These are phyloP conservation scores for Plodia interpunctella DNA, from an alignment of 1,140 invertebrate species.

Conservation along the genomic window DNA sequence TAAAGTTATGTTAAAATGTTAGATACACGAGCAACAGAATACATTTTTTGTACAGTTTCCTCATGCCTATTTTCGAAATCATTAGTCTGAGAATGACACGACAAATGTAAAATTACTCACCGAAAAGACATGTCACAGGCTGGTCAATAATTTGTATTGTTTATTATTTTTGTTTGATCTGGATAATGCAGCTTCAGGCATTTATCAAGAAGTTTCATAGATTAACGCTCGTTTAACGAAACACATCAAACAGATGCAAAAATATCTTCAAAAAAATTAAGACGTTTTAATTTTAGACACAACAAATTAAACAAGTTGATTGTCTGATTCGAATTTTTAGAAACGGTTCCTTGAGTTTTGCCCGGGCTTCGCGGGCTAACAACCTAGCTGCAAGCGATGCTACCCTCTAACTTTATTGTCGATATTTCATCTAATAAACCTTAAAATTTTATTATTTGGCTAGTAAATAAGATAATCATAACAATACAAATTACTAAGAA, in stretches of 20 bases:
- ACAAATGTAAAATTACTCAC: constrained; percentile 42
- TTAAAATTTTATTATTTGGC: too few relatives aligned
- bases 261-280: constrained; percentile 51
- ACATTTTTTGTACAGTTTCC: constrained; percentile 32
- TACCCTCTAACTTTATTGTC: too few relatives aligned
- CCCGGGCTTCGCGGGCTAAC: too few relatives aligned
- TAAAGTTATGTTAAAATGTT: constrained; percentile 28
- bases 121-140: constrained; percentile 48
- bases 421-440: too few relatives aligned
- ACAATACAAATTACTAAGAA: too few relatives aligned
- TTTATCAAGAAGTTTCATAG: constrained; percentile 51
- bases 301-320: constrained; percentile 34
- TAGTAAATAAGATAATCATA: too few relatives aligned
- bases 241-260: constrained; percentile 56
- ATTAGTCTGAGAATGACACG: constrained; percentile 38
- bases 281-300: constrained; percentile 31
- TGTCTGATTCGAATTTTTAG: constrained; percentile 24
- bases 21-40: constrained; percentile 22
- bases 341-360: constrained; percentile 8
- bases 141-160: constrained; percentile 57
- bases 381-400: too few relatives aligned
- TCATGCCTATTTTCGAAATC: constrained; percentile 47
- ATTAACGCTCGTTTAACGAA: constrained; percentile 41
- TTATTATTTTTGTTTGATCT: constrained; percentile 65
- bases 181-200: constrained; percentile 40